Evolutionary conservation across 2,113 vertebrate species (phyloP).

Genomic region (Nothoprocta pentlandii): DNA sequence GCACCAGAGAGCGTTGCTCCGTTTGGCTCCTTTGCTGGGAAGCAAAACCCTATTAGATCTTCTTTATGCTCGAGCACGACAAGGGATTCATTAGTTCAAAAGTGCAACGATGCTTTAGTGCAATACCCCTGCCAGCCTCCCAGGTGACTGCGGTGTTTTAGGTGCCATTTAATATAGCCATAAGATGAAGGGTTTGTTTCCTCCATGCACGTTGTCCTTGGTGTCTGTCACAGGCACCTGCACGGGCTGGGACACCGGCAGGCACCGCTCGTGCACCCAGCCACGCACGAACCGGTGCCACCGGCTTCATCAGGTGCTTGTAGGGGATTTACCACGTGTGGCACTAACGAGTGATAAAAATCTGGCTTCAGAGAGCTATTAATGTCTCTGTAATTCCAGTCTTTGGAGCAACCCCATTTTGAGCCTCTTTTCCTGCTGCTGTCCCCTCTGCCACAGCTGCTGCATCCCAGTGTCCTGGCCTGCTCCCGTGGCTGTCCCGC

Average conservation of each 20-base stretch:
- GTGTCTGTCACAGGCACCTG: not conserved
- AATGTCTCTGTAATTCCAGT: constrained; percentile 13
- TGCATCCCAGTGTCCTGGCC: not conserved
- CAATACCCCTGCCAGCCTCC: not conserved
- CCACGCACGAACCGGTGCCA: too few relatives aligned
- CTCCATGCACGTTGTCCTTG: not conserved
- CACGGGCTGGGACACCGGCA: too few relatives aligned
- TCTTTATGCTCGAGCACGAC: not conserved
- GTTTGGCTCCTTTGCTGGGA: not conserved
- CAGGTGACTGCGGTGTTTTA: rapidly evolving
- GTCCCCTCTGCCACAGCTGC: not conserved
- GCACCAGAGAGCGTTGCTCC: not conserved
- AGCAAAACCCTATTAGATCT: not conserved
- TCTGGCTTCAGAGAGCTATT: constrained; percentile 15
- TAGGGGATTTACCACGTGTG: constrained; percentile 27
- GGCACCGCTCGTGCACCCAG: too few relatives aligned
- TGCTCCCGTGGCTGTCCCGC: not conserved
- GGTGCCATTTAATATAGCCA: not conserved
- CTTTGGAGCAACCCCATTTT: not conserved
- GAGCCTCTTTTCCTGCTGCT: not conserved
- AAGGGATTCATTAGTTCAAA: not conserved
- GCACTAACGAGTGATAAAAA: constrained; percentile 38
- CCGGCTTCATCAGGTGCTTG: not conserved
- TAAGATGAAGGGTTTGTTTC: rapidly evolving
- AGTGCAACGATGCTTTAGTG: not conserved